These are phyloP conservation scores for Spinus pinus DNA, from an alignment of 2,797 vertebrate species.

Conservation along the genomic window DNA sequence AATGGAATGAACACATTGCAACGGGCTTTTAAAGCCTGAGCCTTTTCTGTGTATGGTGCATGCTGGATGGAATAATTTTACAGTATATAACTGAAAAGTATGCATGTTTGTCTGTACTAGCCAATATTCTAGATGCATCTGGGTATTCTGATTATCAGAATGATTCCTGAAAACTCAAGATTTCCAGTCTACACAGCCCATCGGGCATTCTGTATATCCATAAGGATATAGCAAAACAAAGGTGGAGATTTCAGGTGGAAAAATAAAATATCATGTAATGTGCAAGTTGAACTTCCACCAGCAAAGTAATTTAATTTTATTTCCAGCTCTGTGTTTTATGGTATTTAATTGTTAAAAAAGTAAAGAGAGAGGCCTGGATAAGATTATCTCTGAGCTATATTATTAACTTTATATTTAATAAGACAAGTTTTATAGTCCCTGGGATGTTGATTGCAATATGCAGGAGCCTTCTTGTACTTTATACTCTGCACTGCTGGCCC, in stretches of 20 bases:
- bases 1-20: neutral
- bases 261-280: neutral
- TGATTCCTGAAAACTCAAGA: neutral
- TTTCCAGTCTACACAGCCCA: neutral
- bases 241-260: neutral
- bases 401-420: constrained; percentile 58
- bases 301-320: neutral
- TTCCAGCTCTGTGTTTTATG: neutral
- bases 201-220: neutral
- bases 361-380: constrained; percentile 40
- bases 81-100: neutral
- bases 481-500: constrained; percentile 2
- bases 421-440: constrained; percentile 56
- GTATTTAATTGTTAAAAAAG: constrained; percentile 40
- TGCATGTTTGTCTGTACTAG: neutral
- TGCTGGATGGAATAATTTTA: neutral
- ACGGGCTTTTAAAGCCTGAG: neutral
- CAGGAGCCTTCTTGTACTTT: constrained; percentile 39
- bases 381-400: constrained; percentile 18
- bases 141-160: neutral
- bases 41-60: neutral
- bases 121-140: neutral
- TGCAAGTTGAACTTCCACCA: neutral
- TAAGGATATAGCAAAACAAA: neutral
- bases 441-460: constrained; percentile 46